These are phyloP conservation scores for Pipra filicauda DNA, from an alignment of 2,113 vertebrate species.

Conservation along the genomic window DNA sequence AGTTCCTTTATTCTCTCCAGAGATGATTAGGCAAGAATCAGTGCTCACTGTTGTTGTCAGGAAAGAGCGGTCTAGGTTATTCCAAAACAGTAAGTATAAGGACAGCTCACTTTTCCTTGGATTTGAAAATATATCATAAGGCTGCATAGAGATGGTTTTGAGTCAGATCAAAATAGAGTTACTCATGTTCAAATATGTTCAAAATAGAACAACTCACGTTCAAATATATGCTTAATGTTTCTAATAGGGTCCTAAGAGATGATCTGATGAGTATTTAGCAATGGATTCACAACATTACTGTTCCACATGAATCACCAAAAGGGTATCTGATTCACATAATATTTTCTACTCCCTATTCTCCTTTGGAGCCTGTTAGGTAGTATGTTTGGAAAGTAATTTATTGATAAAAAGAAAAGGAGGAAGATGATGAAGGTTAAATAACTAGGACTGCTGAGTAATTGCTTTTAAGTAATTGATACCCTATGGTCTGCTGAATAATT, in stretches of 20 bases:
- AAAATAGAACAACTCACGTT: background rate
- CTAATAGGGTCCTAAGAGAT: background rate
- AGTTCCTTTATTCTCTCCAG: background rate
- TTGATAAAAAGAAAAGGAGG: background rate
- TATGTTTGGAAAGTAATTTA: background rate
- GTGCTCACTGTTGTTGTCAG: background rate
- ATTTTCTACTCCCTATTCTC: background rate
- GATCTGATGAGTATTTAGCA: slow-evolving; percentile 5
- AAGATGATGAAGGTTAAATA: background rate
- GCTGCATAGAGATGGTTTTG: background rate
- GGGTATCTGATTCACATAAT: background rate
- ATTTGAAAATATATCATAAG: background rate
- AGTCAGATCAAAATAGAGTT: background rate
- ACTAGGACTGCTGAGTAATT: background rate
- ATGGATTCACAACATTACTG: background rate
- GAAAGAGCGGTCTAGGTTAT: background rate
- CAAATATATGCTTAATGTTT: slow-evolving; percentile 22
- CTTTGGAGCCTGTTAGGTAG: background rate
- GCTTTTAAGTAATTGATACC: background rate
- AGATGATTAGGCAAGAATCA: background rate
- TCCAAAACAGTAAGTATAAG: background rate
- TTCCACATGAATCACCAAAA: background rate
- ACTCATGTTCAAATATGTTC: background rate
- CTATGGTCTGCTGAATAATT: background rate
- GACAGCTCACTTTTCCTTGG: background rate